Evolutionary conservation across 2,888 invertebrate genomes (phyloP).

Genomic region (Leistus spinibarbis): DNA sequence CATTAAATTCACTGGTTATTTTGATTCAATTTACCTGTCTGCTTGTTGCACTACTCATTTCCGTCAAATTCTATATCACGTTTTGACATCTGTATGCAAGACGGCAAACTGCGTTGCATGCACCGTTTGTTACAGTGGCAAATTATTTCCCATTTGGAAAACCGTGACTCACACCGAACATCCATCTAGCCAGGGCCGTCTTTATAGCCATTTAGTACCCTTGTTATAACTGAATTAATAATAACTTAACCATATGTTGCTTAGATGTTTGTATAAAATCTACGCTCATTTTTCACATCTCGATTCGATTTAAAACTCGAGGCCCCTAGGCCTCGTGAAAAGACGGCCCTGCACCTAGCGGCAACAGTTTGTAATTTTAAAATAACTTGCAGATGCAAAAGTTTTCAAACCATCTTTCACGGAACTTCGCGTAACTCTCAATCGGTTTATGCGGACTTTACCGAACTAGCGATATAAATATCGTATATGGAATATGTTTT

Average conservation of each 20-base stretch:
- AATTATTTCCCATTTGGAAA: neutral
- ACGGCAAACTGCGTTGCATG: conserved; percentile 3
- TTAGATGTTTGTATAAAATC: no score
- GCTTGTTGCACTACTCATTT: conserved; percentile 20
- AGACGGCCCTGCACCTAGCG: neutral
- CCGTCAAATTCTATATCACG: neutral
- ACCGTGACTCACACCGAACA: neutral
- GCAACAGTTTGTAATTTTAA: conserved; percentile 33
- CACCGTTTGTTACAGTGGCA: neutral
- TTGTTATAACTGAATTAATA: no score
- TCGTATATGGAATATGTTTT: conserved; percentile 33
- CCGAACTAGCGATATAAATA: conserved; percentile 31
- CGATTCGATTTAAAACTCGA: no score
- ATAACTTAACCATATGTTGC: no score
- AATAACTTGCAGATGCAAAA: conserved; percentile 36
- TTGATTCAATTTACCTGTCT: conserved; percentile 27
- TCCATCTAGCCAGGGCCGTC: neutral
- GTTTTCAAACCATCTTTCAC: conserved; percentile 34
- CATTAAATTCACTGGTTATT: conserved; percentile 31
- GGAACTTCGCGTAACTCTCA: conserved; percentile 36
- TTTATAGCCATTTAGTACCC: no score
- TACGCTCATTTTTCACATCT: no score
- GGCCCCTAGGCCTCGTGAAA: no score
- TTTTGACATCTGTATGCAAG: conserved; percentile 10
- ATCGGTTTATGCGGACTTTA: conserved; percentile 36